Conservation (phyloP, 2,797 vertebrate genomes). For the Aplochiton taeniatus region DNA sequence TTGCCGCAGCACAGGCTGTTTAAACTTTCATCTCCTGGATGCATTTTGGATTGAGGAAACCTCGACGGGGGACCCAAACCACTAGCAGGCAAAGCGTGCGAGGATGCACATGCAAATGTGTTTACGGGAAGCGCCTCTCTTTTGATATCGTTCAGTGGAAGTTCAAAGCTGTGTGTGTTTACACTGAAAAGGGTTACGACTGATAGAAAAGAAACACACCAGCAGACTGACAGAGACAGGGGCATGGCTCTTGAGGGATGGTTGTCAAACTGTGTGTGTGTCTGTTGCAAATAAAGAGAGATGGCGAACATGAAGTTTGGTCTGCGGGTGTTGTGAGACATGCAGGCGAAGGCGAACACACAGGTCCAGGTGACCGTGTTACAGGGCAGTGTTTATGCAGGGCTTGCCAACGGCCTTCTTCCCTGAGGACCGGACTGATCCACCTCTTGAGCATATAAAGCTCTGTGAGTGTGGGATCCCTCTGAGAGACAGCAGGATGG, state of each 20-base stretch:
- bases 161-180: conserved; percentile 26
- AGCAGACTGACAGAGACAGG: too few species aligned
- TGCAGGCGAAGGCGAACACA: conserved; percentile 3
- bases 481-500: conserved; percentile 24
- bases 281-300: neutral
- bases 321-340: neutral
- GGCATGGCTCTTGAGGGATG: too few species aligned
- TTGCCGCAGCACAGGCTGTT: conserved; percentile 33
- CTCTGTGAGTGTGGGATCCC: conserved; percentile 28
- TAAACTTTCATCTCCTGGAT: conserved; percentile 52
- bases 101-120: conserved; percentile 29
- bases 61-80: conserved; percentile 18
- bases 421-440: conserved; percentile 5
- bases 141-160: conserved; percentile 24
- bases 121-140: conserved; percentile 30
- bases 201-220: too few species aligned
- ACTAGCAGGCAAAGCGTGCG: conserved; percentile 2
- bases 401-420: neutral
- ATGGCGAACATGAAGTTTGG: neutral
- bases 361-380: conserved; percentile 6
- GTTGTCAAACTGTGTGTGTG: neutral
- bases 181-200: too few species aligned
- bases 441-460: conserved; percentile 13
- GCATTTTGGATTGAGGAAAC: conserved; percentile 52
- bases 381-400: conserved; percentile 2